Base-by-base conservation (phyloP, 2,113 vertebrate genomes). In the Eurypyga helias region DNA sequence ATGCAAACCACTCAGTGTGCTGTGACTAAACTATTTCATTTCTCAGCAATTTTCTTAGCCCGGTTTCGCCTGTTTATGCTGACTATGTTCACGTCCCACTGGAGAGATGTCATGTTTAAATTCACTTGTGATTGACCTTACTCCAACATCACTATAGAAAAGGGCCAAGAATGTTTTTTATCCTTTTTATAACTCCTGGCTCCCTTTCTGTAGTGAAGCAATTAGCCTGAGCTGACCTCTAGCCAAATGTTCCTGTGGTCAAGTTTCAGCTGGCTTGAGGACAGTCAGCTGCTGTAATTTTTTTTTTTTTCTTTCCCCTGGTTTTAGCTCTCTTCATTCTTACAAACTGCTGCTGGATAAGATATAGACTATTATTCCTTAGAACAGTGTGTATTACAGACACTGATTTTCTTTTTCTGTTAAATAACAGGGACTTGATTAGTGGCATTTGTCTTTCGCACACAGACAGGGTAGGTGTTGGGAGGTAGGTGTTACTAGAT, bases 141-240 rank as follows among this genome's bases (percentile, higher is more conserved):
- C 52, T 95, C 78, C 89, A 94, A 51, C 69, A 93, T 78, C 0
- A 1, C 80, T 89, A 58, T 70, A 95, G 77, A 94, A 95, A 83
- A 82, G 36, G 48, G 83, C 94, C 95, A 96, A 92, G 77, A 95
- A 45, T 17, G 83, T 92, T 89, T 93, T 93, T 96, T 41, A 65
- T 90, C 84, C 93, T 97, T 96, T 97, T 97, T 96, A 94, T 97
- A 96, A 92, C 89, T 96, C 60, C 75, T 97, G 93, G 91, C 95
- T 94, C 78, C 52, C 38, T 83, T 91, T 89, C 71, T 91, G 81
- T 67, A 45, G 57, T 72, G 90, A 85, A 93, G 87, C 86, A 82
- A 65, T 95, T 96, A 86, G 82, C 85, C 84, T 79, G 55, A 90
- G 46, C 73, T 93, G 76, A 97, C 90, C 93, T 80, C 80, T 93